Evolutionary conservation across 2,888 invertebrate genomes (phyloP).

Genomic region (Danaus chrysippus): DNA sequence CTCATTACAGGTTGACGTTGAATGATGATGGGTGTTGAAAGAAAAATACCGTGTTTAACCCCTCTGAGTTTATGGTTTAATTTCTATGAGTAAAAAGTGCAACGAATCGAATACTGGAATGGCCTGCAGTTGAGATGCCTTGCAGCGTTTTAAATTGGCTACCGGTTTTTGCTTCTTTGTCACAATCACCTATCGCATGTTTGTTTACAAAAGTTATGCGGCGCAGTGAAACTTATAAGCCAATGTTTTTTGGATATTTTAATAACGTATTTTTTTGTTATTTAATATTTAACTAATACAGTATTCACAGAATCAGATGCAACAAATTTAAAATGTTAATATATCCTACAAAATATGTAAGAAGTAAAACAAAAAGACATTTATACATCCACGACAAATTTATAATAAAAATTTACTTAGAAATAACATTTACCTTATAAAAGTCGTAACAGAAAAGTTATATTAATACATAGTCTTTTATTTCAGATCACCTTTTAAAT

Average conservation of each 20-base stretch:
- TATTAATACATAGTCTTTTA: too few relatives aligned
- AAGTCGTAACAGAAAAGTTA: too few relatives aligned
- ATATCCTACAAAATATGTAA: too few relatives aligned
- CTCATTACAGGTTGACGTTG: constrained; percentile 71
- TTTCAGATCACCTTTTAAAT: background rate
- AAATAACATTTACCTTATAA: too few relatives aligned
- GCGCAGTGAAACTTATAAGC: background rate
- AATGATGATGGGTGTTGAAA: constrained; percentile 59
- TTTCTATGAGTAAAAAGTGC: constrained; percentile 53
- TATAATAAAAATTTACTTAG: too few relatives aligned
- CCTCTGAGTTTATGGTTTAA: constrained; percentile 61
- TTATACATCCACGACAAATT: too few relatives aligned
- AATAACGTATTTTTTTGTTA: too few relatives aligned
- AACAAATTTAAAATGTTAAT: too few relatives aligned
- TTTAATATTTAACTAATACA: too few relatives aligned
- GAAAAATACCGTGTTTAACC: constrained; percentile 66
- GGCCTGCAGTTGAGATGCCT: constrained; percentile 17
- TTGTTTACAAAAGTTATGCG: background rate
- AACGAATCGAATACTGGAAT: constrained; percentile 33
- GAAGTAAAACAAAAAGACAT: too few relatives aligned
- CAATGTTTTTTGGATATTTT: background rate
- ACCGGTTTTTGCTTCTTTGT: constrained; percentile 20
- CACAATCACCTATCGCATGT: constrained; percentile 16
- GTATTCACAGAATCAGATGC: too few relatives aligned
- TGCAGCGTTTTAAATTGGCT: constrained; percentile 23